Percentiles rank a stretch among this genome's conserved stretches.
These are phyloP conservation scores for Sabellastarte sp. DNA, from an alignment of 2,888 invertebrate genomes.

Conservation along the genomic window DNA sequence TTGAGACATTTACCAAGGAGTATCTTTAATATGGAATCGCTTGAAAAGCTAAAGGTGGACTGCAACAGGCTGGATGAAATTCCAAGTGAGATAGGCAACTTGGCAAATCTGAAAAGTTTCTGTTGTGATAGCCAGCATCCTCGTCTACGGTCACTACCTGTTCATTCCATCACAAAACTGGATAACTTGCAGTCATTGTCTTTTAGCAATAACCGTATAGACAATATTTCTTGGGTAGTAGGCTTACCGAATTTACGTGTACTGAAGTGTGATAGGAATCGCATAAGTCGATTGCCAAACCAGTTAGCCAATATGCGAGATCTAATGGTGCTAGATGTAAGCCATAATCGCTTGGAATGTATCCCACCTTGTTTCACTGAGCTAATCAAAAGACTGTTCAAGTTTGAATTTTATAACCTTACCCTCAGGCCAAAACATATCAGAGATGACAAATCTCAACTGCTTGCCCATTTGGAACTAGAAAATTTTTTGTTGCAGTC, in stretches of 20 bases:
- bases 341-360: constrained; percentile 33
- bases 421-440: constrained; percentile 28
- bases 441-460: constrained; percentile 22
- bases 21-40: constrained; percentile 29
- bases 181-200: constrained; percentile 26
- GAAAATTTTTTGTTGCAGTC: constrained; percentile 27
- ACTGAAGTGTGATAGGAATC: constrained; percentile 30
- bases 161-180: constrained; percentile 26
- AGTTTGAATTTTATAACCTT: constrained; percentile 33
- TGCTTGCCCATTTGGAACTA: constrained; percentile 32
- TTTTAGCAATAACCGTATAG: constrained; percentile 34
- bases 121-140: constrained; percentile 34
- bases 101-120: constrained; percentile 26
- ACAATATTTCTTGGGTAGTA: constrained; percentile 30
- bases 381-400: constrained; percentile 25
- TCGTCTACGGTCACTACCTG: constrained; percentile 26
- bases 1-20: constrained; percentile 26
- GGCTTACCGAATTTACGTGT: constrained; percentile 23
- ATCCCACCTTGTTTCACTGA: constrained; percentile 31
- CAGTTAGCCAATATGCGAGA: constrained; percentile 28
- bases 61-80: constrained; percentile 32
- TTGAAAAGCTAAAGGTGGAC: constrained; percentile 34
- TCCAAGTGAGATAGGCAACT: constrained; percentile 30
- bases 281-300: constrained; percentile 29
- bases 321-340: constrained; percentile 30